Percentiles rank a stretch among this genome's conserved stretches.
phyloP scores from a whole-genome alignment of 23 tunicate species.

The Botrylloides violaceus region DNA sequence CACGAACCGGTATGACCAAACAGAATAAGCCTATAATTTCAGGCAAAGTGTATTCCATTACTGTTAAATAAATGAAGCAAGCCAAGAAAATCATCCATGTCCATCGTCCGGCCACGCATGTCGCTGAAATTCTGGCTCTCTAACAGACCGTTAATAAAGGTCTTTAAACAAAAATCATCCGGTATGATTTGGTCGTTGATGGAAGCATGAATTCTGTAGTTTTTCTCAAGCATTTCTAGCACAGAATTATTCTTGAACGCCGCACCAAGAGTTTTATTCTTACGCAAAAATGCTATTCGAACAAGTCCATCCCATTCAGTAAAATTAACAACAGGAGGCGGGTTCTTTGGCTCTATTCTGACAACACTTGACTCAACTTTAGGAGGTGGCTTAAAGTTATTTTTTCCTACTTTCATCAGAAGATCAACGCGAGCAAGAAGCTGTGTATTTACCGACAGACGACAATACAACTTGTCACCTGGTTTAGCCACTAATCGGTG shows the following conservation, averaged over 20 bases:
- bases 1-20: too few relatives aligned
- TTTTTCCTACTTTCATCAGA: constrained; percentile 88
- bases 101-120: constrained; percentile 82
- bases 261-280: constrained; percentile 74
- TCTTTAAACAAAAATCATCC: constrained; percentile 53
- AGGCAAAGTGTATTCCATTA: constrained; percentile 80
- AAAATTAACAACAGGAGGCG: constrained; percentile 93
- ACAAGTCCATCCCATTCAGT: constrained; percentile 96
- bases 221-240: constrained; percentile 66
- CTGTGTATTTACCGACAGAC: constrained; percentile 79
- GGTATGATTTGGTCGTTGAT: constrained; percentile 42
- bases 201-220: constrained; percentile 79
- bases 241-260: constrained; percentile 53
- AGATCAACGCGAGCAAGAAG: constrained; percentile 86
- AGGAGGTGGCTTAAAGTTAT: constrained; percentile 96
- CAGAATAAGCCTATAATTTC: not conserved
- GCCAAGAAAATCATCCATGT: constrained; percentile 73
- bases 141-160: constrained; percentile 24
- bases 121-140: constrained; percentile 28
- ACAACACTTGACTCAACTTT: constrained; percentile 99
- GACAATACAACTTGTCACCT: constrained; percentile 86
- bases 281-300: constrained; percentile 72
- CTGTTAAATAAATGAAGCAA: constrained; percentile 75
- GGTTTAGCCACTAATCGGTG: constrained; percentile 92
- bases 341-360: constrained; percentile 87